Evolutionary conservation across 1,140 invertebrate species (phyloP).

Genomic region (Zaprionus africanus): DNA sequence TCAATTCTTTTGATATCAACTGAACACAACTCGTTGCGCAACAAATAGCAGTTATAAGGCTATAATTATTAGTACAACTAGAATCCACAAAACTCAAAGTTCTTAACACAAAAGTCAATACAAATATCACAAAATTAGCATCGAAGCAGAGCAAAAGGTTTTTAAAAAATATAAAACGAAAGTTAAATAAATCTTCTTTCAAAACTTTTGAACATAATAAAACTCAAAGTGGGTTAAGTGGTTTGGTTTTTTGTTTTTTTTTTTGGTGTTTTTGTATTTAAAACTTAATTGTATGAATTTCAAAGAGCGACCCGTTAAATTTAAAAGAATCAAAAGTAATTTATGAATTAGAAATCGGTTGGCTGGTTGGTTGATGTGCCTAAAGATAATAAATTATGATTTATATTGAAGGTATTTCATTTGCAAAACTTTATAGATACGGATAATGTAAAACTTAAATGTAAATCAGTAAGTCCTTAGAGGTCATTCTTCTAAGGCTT

Average conservation of each 20-base stretch:
- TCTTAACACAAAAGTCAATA: constrained; percentile 51
- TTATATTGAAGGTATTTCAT: constrained; percentile 71
- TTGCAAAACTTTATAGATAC: constrained; percentile 53
- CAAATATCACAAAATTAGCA: constrained; percentile 82
- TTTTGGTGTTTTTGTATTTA: constrained; percentile 63
- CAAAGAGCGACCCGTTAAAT: constrained; percentile 57
- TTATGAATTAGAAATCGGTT: constrained; percentile 36
- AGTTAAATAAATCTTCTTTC: constrained; percentile 34
- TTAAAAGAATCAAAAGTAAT: constrained; percentile 60
- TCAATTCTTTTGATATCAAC: constrained; percentile 69
- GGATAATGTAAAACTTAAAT: constrained; percentile 61
- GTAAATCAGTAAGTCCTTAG: constrained; percentile 46
- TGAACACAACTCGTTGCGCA: constrained; percentile 77
- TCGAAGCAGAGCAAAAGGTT: constrained; percentile 73
- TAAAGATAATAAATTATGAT: constrained; percentile 71
- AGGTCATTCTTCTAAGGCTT: constrained; percentile 31
- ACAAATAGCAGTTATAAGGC: constrained; percentile 69
- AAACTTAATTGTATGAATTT: constrained; percentile 53
- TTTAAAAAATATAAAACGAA: constrained; percentile 27
- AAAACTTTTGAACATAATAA: constrained; percentile 54
- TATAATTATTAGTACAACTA: constrained; percentile 38
- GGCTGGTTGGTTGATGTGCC: constrained; percentile 14
- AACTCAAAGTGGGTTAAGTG: constrained; percentile 71
- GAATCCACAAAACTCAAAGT: constrained; percentile 36
- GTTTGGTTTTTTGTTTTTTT: constrained; percentile 47